Base-by-base conservation (phyloP, 2,113 vertebrate species). In the Anguilla rostrata region DNA sequence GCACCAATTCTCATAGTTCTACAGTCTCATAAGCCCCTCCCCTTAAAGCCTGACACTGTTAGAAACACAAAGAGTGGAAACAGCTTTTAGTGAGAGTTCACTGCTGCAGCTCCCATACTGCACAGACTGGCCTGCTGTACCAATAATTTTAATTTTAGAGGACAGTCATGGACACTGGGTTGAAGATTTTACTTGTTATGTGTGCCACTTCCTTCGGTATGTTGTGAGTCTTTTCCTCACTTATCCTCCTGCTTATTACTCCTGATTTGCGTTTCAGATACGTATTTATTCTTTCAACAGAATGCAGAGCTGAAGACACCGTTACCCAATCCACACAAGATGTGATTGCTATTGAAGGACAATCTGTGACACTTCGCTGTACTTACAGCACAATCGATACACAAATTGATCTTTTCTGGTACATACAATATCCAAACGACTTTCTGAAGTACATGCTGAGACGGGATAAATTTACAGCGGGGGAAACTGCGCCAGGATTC, bases 271-370 rank as follows among this genome's bases (percentile, higher is more conserved):
- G 60, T 7, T 26, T 7, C 60, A 22, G 2, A 66, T 43, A 43
- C 9, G 4, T 11, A 0, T n/a, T 46, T 82, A 6, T 49, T 22
- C 12, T 43, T 43, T 82, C 49, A 11, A 22, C 81, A 83, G 81
- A 53, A 56, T 53, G 46, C n/a, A 75, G 60, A 29, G 63, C 83
- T n/a, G 39, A 66, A 80, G 86, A 89, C 41, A 71, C 81, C 75
- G 88, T 89, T 53, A 84, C 82, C 22, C 88, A 89, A 78, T 16
- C 78, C 9, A 82, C 15, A 87, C 43, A 18, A 86, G 15, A 79
- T 82, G 34, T 86, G 14, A 56, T 81, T 83, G 84, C 66, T 46
- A 29, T 34, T 84, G 88, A 89, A 87, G 85, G 81, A 85, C 57
- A 56, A 75, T 56, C 29, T 34, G 83, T 90, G 22, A 87, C 75